phyloP scores from a whole-genome alignment of 92 coral and sea anemone genomes.

The Metridium senile region DNA sequence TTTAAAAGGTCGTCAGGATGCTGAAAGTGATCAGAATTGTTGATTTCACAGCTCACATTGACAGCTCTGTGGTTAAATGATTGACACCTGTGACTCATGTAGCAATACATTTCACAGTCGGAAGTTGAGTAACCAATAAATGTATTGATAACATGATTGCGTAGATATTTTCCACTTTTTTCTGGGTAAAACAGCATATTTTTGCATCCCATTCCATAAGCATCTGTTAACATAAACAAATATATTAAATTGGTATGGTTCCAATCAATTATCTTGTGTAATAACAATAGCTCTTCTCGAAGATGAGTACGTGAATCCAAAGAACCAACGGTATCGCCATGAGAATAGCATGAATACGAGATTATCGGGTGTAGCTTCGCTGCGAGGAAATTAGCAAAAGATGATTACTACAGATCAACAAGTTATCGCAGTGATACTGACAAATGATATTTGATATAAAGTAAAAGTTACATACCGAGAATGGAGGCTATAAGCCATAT shows the following conservation, averaged over 20 bases:
- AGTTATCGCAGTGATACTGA: no score
- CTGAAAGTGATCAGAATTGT: constrained; percentile 23
- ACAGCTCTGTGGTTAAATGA: constrained; percentile 24
- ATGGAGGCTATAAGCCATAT: no score
- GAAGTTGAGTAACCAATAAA: background rate
- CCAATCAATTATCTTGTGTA: no score
- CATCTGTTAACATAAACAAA: background rate
- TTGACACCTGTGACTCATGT: constrained; percentile 15
- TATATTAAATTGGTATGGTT: background rate
- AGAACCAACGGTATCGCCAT: no score
- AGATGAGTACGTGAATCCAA: no score
- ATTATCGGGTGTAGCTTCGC: no score
- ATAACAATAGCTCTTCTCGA: no score
- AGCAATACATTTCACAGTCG: constrained; percentile 9
- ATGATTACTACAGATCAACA: no score
- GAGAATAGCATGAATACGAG: no score
- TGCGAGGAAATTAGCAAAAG: no score
- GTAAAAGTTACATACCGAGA: no score
- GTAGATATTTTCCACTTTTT: background rate
- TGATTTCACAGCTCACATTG: constrained; percentile 21
- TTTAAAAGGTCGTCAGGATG: constrained; percentile 23
- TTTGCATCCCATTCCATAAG: constrained; percentile 1
- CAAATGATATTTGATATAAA: no score
- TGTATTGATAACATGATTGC: background rate
- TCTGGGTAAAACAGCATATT: background rate